Conservation (phyloP, 2,888 invertebrate species). For the Stenurella melanura region DNA sequence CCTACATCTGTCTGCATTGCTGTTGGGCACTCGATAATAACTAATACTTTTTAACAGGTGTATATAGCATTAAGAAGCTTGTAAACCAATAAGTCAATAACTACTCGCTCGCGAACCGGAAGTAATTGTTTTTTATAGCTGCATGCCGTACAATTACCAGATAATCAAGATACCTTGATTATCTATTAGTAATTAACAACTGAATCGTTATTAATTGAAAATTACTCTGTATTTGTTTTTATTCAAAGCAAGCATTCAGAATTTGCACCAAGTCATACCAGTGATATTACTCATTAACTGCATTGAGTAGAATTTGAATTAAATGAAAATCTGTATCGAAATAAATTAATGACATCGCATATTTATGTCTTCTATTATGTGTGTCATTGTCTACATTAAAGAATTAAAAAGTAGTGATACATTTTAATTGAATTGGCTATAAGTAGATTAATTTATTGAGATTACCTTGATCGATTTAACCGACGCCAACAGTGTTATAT, state of each 20-base stretch:
- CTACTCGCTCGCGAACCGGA: too few relatives aligned
- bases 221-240: slow-evolving; percentile 1
- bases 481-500: slow-evolving; percentile 3
- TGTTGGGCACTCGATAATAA: too few relatives aligned
- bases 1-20: too few relatives aligned
- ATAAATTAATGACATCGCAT: neutral
- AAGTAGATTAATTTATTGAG: slow-evolving; percentile 6
- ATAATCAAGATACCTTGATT: too few relatives aligned
- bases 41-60: too few relatives aligned
- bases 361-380: slow-evolving; percentile 5
- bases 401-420: neutral
- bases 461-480: slow-evolving; percentile 29
- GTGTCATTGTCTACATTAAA: neutral
- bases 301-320: slow-evolving; percentile 7
- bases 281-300: slow-evolving; percentile 6
- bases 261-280: neutral
- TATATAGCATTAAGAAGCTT: too few relatives aligned
- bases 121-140: too few relatives aligned
- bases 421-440: slow-evolving; percentile 21
- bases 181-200: neutral
- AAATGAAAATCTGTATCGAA: slow-evolving; percentile 9
- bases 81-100: too few relatives aligned
- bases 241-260: neutral
- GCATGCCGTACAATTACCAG: too few relatives aligned
- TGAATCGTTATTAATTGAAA: neutral